Evolutionary conservation across 2,888 invertebrate genomes (phyloP).

Genomic region (Atrina japonica): DNA sequence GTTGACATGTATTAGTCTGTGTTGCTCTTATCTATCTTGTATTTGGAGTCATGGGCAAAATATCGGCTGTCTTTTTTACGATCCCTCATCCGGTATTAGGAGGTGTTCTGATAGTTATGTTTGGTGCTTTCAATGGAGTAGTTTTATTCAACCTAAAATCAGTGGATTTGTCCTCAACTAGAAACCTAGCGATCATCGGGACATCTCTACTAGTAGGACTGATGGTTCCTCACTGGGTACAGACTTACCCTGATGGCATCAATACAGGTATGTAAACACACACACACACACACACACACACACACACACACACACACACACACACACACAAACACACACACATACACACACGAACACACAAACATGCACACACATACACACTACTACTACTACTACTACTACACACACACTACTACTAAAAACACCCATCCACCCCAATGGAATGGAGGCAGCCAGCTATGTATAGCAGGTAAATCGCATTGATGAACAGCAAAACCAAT

Average conservation of each 20-base stretch:
- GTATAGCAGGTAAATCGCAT: too few species aligned
- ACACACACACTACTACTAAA: too few species aligned
- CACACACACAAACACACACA: too few species aligned
- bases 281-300: too few species aligned
- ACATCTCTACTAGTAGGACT: slow-evolving; percentile 92
- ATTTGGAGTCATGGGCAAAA: slow-evolving; percentile 79
- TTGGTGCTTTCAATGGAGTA: slow-evolving; percentile 63
- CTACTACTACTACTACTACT: too few species aligned
- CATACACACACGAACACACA: too few species aligned
- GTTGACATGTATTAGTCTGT: slow-evolving; percentile 78
- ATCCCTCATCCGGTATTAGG: slow-evolving; percentile 82
- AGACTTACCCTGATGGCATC: slow-evolving; percentile 53
- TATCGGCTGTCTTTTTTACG: slow-evolving; percentile 80
- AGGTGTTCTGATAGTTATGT: slow-evolving; percentile 63
- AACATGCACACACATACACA: too few species aligned
- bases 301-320: too few species aligned
- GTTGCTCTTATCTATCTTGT: slow-evolving; percentile 78
- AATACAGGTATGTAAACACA: too few species aligned
- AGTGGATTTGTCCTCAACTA: slow-evolving; percentile 89
- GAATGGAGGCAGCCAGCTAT: too few species aligned
- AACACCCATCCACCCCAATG: too few species aligned
- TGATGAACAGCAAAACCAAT: too few species aligned
- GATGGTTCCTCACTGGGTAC: slow-evolving; percentile 77
- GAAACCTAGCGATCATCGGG: slow-evolving; percentile 93
- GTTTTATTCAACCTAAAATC: slow-evolving; percentile 66